Percentiles rank a stretch among this genome's conserved stretches.
Conservation (phyloP, 2,888 invertebrate genomes). For the Adelphocoris suturalis region DNA sequence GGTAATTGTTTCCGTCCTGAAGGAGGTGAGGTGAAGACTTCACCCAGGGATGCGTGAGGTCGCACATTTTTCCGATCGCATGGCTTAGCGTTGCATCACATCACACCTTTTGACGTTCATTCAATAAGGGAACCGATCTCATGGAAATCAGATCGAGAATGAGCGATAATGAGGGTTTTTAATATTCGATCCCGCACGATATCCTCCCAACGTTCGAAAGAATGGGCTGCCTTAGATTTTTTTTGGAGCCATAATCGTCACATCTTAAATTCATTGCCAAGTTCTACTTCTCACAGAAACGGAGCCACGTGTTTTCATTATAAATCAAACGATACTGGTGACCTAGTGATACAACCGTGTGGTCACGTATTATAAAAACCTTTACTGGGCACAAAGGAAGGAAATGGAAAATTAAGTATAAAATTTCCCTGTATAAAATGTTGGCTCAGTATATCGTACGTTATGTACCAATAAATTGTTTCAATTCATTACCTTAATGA, state of each 20-base stretch:
- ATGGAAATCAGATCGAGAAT: too few relatives aligned
- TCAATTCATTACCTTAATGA: too few relatives aligned
- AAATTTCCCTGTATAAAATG: too few relatives aligned
- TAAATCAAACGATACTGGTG: not conserved
- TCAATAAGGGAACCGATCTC: too few relatives aligned
- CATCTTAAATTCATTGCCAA: not conserved
- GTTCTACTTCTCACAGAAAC: not conserved
- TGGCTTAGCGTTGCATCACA: slow-evolving; percentile 25
- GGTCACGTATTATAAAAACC: too few relatives aligned
- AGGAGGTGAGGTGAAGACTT: slow-evolving; percentile 27
- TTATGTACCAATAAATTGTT: too few relatives aligned
- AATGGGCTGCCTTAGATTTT: not conserved
- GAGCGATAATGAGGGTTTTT: too few relatives aligned
- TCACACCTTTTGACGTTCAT: not conserved
- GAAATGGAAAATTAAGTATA: too few relatives aligned
- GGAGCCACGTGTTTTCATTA: not conserved
- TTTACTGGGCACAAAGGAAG: too few relatives aligned
- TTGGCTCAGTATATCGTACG: too few relatives aligned
- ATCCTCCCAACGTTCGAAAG: not conserved
- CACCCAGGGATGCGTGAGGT: not conserved
- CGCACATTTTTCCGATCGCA: not conserved
- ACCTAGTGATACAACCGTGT: too few relatives aligned
- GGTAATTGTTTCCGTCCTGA: slow-evolving; percentile 56
- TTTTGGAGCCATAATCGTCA: not conserved
- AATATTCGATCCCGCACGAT: too few relatives aligned